These are phyloP conservation scores for Motacilla alba DNA, from an alignment of 2,113 vertebrate genomes.

Conservation along the genomic window DNA sequence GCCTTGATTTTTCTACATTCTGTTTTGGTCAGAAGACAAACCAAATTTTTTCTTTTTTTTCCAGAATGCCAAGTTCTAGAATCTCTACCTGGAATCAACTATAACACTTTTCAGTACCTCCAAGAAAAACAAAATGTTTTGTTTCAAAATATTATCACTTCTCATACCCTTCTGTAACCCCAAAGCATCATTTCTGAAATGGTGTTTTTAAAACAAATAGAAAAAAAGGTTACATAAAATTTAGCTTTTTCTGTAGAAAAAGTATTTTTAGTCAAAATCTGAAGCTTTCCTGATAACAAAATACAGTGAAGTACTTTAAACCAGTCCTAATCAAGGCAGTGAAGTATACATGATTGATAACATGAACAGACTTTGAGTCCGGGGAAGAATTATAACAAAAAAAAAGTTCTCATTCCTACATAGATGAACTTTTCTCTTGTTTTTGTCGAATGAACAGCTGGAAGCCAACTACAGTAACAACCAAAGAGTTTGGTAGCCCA, in stretches of 20 bases:
- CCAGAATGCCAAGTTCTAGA: neutral
- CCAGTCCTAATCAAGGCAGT: neutral
- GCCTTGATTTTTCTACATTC: neutral
- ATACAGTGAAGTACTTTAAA: neutral
- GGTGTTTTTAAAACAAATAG: neutral
- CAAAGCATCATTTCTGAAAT: neutral
- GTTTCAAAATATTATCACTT: slow-evolving; percentile 12
- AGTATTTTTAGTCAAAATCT: neutral
- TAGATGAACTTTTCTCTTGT: neutral
- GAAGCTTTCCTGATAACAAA: neutral
- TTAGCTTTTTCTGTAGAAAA: neutral
- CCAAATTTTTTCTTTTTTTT: neutral
- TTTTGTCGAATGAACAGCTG: neutral
- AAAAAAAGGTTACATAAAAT: neutral
- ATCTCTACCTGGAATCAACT: neutral
- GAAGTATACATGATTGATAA: neutral
- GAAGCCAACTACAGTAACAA: neutral
- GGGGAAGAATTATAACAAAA: neutral
- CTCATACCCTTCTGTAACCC: neutral
- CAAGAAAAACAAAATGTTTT: slow-evolving; percentile 16
- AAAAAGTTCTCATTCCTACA: neutral
- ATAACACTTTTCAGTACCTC: neutral
- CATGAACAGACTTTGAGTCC: neutral
- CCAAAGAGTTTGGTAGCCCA: neutral
- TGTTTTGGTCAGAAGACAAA: slow-evolving; percentile 19